Conservation (phyloP, 2,888 invertebrate species). For the Venustoraphidia nigricollis region DNA sequence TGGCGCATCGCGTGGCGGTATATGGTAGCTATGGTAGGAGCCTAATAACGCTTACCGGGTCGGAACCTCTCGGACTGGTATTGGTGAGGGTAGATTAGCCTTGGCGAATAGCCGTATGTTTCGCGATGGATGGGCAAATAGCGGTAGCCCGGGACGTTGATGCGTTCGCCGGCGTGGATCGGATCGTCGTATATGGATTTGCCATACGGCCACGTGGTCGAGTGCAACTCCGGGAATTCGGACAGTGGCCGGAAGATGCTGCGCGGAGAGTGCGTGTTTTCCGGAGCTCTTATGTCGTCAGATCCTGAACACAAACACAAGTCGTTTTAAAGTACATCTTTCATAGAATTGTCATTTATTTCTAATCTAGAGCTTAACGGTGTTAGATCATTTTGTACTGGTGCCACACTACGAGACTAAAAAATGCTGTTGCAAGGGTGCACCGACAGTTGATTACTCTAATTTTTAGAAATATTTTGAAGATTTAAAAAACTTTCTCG, state of each 20-base stretch:
- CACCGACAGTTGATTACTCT: no score
- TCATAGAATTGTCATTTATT: no score
- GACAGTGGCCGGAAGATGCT: constrained; percentile 45
- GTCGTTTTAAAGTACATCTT: no score
- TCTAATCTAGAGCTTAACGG: no score
- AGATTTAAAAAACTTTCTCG: no score
- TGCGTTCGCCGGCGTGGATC: constrained; percentile 63
- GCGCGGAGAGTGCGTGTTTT: constrained; percentile 49
- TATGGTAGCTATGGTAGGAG: constrained; percentile 8
- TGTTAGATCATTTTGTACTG: no score
- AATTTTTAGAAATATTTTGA: no score
- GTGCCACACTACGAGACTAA: no score
- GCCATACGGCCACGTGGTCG: constrained; percentile 58
- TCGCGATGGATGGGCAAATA: constrained; percentile 83
- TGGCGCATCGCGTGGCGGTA: no score
- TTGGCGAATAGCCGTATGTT: constrained; percentile 78
- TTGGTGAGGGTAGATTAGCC: constrained; percentile 76
- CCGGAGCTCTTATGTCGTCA: constrained; percentile 82
- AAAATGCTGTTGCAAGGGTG: no score
- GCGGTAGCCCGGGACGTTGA: constrained; percentile 77
- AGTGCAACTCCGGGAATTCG: constrained; percentile 56
- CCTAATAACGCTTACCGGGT: constrained; percentile 59
- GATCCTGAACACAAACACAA: constrained; percentile 42
- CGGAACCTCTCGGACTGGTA: constrained; percentile 60
- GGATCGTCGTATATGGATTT: constrained; percentile 84